Evolutionary conservation across 2,113 vertebrate genomes (phyloP).

Genomic region (Hyaena hyaena): DNA sequence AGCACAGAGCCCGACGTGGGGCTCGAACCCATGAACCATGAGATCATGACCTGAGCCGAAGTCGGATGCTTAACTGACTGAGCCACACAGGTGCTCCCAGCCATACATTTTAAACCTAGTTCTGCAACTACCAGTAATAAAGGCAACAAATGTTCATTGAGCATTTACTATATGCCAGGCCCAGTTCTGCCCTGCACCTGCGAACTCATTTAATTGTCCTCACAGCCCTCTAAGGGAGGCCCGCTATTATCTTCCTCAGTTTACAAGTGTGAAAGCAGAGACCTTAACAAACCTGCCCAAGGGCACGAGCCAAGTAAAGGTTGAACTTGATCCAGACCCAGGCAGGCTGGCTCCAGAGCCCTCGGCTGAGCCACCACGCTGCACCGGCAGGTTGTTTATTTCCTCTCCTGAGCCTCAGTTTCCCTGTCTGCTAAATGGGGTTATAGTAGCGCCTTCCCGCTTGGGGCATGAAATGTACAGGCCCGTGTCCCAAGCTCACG

Average conservation of each 20-base stretch:
- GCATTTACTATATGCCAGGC: not conserved
- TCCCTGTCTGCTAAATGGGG: not conserved
- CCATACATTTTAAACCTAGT: not conserved
- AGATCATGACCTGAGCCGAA: no score
- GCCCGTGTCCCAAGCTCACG: not conserved
- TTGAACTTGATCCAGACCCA: not conserved
- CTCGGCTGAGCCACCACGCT: fast-evolving
- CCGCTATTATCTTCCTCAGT: not conserved
- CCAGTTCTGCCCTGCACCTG: not conserved
- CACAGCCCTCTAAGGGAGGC: not conserved
- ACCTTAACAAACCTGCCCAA: not conserved
- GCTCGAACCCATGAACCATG: no score
- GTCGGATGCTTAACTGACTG: no score
- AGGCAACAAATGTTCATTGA: not conserved
- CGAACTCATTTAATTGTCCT: not conserved
- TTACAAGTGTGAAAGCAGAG: not conserved
- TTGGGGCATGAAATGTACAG: not conserved
- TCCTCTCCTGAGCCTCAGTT: not conserved
- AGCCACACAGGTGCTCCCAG: no score
- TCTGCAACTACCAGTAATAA: not conserved
- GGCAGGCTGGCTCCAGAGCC: not conserved
- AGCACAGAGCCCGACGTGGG: no score
- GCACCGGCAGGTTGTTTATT: not conserved
- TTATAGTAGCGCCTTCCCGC: not conserved
- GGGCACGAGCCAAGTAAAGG: not conserved